phyloP scores from a whole-genome alignment of 1,140 invertebrate species.

The Drosophila tristis region DNA sequence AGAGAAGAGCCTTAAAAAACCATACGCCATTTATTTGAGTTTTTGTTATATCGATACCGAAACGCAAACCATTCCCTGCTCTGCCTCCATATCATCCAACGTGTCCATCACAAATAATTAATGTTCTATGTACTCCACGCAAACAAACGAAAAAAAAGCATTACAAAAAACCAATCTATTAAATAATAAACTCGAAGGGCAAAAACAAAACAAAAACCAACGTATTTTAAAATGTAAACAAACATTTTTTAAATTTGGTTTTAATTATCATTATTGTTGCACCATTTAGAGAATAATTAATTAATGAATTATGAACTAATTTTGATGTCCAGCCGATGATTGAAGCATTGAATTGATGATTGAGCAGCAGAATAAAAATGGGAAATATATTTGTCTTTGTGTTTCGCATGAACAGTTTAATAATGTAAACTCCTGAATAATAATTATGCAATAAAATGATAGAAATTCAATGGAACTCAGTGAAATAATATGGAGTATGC shows the following conservation, averaged over 20 bases:
- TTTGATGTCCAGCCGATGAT: slow-evolving; percentile 28
- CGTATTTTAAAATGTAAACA: slow-evolving; percentile 16
- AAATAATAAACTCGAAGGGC: slow-evolving; percentile 25
- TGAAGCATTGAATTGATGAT: too few species aligned
- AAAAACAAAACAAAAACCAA: slow-evolving; percentile 8
- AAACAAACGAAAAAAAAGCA: slow-evolving; percentile 10
- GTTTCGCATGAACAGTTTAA: slow-evolving; percentile 37
- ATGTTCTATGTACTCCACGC: slow-evolving; percentile 24
- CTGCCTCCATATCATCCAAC: slow-evolving; percentile 21
- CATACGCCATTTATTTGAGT: slow-evolving; percentile 9
- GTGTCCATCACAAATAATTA: slow-evolving; percentile 28
- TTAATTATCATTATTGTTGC: slow-evolving; percentile 53
- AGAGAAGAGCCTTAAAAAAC: neutral
- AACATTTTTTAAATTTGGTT: slow-evolving; percentile 29
- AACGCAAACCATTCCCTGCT: neutral
- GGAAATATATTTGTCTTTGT: slow-evolving; percentile 15
- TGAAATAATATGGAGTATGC: slow-evolving; percentile 13
- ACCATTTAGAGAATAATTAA: slow-evolving; percentile 58
- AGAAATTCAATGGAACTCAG: slow-evolving; percentile 23
- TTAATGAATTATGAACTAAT: slow-evolving; percentile 61
- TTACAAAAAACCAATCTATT: slow-evolving; percentile 11
- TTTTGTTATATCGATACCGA: slow-evolving; percentile 19
- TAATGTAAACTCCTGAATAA: slow-evolving; percentile 46
- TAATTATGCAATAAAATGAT: slow-evolving; percentile 42
- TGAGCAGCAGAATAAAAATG: neutral